These are phyloP conservation scores for Channallabes apus DNA, from an alignment of 2,797 vertebrate genomes.

Conservation along the genomic window DNA sequence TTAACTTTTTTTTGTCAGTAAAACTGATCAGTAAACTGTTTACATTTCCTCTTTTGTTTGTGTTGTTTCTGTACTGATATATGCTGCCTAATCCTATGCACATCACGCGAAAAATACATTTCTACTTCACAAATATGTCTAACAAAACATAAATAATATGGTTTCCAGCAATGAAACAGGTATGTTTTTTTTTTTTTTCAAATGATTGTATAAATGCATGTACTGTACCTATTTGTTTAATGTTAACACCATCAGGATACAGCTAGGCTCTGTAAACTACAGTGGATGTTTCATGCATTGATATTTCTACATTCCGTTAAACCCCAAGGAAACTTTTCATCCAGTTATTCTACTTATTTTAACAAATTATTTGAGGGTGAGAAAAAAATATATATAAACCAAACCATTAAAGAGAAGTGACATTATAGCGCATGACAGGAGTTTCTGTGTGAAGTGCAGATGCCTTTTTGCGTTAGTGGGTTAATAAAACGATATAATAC, in stretches of 20 bases:
- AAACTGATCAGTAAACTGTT: too few relatives aligned
- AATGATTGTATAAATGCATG: not conserved
- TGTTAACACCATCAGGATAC: conserved; percentile 57
- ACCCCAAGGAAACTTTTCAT: conserved; percentile 85
- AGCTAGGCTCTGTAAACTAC: conserved; percentile 82
- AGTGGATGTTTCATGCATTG: conserved; percentile 98
- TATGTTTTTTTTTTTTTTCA: not conserved
- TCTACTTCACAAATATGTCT: not conserved
- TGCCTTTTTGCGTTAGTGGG: conserved; percentile 96
- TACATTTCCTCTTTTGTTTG: not conserved
- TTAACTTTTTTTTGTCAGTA: not conserved
- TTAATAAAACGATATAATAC: conserved; percentile 81
- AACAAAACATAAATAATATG: too few relatives aligned
- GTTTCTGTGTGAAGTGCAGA: conserved; percentile 88
- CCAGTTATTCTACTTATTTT: conserved; percentile 70
- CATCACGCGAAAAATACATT: not conserved
- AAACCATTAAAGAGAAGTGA: conserved; percentile 67
- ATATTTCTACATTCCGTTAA: conserved; percentile 89
- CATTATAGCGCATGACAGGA: conserved; percentile 82
- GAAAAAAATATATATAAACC: conserved; percentile 68
- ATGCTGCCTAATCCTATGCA: not conserved
- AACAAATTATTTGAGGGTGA: conserved; percentile 67
- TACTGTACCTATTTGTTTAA: not conserved
- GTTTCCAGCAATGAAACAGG: not conserved
- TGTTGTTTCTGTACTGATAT: not conserved